Conservation (phyloP, 2,113 vertebrate genomes). For the rabbit (Oryctolagus cuniculus) region mOryCun1.1 NC_091447.1:27009501-27010000, state of each 20-base stretch:
- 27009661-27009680: constrained; percentile 40
- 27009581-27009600: not conserved
- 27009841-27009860: not conserved
- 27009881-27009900: not conserved
- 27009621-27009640: constrained; percentile 11
- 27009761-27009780: constrained; percentile 59
- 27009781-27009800: constrained; percentile 32
- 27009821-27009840: constrained; percentile 42
- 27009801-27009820: constrained; percentile 52
- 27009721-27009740: constrained; percentile 14
- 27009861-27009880: not conserved
- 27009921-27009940: not conserved
- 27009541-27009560: not conserved
- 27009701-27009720: constrained; percentile 55
- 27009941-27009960: not conserved
- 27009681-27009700: constrained; percentile 4
- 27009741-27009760: constrained; percentile 51
- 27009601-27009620: not conserved
- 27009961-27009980: not conserved
- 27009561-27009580: not conserved
- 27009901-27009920: not conserved
- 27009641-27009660: not conserved
- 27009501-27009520: rapidly evolving
- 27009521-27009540: not conserved
- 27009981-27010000: not conserved